Evolutionary conservation across 1,140 invertebrate species (phyloP).

Genomic region (Mesaphorura yosii): DNA sequence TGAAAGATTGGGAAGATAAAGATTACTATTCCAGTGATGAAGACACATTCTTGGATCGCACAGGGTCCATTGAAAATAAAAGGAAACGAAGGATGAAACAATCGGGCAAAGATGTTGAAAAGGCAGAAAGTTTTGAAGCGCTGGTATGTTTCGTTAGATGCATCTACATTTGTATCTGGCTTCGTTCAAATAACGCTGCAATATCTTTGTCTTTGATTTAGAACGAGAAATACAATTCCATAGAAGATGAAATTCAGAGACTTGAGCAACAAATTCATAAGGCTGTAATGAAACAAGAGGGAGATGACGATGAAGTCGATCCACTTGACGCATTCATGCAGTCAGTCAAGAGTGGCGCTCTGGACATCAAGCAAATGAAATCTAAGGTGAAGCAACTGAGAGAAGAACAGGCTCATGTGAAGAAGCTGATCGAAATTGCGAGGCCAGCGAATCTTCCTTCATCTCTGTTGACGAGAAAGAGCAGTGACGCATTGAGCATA

Average conservation of each 20-base stretch:
- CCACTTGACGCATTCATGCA: slow-evolving; percentile 62
- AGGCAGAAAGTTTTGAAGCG: slow-evolving; percentile 64
- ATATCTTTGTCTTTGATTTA: not conserved
- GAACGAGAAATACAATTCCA: slow-evolving; percentile 29
- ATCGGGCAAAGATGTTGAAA: slow-evolving; percentile 47
- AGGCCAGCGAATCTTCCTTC: slow-evolving; percentile 57
- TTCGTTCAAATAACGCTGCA: not conserved
- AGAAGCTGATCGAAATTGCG: slow-evolving; percentile 63
- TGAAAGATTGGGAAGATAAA: slow-evolving; percentile 70
- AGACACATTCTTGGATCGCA: slow-evolving; percentile 88
- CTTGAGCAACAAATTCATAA: slow-evolving; percentile 30
- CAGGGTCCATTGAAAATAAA: slow-evolving; percentile 82
- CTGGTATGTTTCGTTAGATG: slow-evolving; percentile 46
- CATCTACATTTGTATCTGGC: slow-evolving; percentile 4
- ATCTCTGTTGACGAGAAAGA: slow-evolving; percentile 38
- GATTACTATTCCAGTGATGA: slow-evolving; percentile 96
- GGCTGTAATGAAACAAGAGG: slow-evolving; percentile 31
- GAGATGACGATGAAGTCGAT: slow-evolving; percentile 44
- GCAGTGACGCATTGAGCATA: not conserved
- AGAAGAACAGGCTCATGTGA: slow-evolving; percentile 52
- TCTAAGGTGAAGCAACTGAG: slow-evolving; percentile 54
- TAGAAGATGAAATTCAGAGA: slow-evolving; percentile 14
- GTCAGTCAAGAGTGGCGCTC: slow-evolving; percentile 40
- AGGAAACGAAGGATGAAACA: slow-evolving; percentile 61
- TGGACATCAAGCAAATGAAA: slow-evolving; percentile 45